Base-by-base conservation (phyloP, 2,888 invertebrate genomes). In the Cheilosia scutellata region DNA sequence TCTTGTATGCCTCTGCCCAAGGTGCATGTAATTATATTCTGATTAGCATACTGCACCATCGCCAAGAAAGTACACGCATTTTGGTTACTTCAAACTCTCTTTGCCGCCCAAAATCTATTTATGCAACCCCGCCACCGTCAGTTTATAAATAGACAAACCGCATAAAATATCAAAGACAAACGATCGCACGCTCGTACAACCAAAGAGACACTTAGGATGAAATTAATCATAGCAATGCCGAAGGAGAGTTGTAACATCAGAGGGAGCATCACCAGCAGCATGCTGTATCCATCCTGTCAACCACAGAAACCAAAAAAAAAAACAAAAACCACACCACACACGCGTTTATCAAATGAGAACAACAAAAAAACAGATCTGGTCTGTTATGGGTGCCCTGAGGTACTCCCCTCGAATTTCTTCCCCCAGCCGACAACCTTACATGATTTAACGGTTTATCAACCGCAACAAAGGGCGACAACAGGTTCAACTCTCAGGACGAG, bases 391-490 rank as follows among this genome's bases (percentile, higher is more conserved):
- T 70, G 68, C 68, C 71, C 44, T 83, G 74, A 11, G 78, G 78
- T 63, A 72, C 40, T 51, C 65, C 65, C 71, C 37, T 42, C 44
- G 51, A 62, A 58, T 44, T 60, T 65, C 16, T 40, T 37, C 53
- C 55, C 40, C 11, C 25, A 49, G 13, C 27, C 6, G 47, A 49
- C 37, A 11, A 44, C 20, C 58, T 71, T 58, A 80, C 65, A 86
- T 86, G 76, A 86, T 86, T 86, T 86, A 86, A 86, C 86, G 86
- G 86, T 82, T 86, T 86, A 86, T 86, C 80, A 86, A 82, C 86
- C 76, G 82, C 86, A 76, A 77, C 68, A 76, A 65, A 66, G 82
- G 76, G 62, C 82, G 72, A 82, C 76, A 86, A 86, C 86, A 86
- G 86, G 86, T 86, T 80, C 86, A 76, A 82, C 55, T 29, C 51